These are phyloP conservation scores for Formica selysi DNA, from an alignment of 1,140 invertebrate genomes.

Conservation along the genomic window DNA sequence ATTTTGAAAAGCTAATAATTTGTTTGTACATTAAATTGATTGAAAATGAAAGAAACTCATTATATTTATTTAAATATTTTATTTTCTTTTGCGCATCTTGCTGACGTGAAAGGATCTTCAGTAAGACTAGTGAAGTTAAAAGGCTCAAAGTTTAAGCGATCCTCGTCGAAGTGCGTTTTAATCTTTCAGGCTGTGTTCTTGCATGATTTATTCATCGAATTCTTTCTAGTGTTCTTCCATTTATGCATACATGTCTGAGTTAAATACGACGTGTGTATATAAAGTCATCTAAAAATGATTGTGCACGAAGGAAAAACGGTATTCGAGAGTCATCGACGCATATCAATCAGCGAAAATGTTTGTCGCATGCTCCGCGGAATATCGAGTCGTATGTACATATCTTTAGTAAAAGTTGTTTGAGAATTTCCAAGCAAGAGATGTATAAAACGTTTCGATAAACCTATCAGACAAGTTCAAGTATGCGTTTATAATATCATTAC, in stretches of 20 bases:
- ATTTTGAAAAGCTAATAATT: background rate
- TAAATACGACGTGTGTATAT: background rate
- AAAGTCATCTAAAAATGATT: conserved; percentile 37
- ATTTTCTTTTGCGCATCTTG: background rate
- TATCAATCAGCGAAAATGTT: conserved; percentile 49
- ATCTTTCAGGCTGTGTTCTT: conserved; percentile 48
- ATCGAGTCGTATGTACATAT: conserved; percentile 14
- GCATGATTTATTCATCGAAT: conserved; percentile 64
- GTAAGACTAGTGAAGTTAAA: background rate
- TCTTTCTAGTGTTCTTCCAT: conserved; percentile 44
- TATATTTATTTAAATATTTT: too few species aligned
- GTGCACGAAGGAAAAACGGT: conserved; percentile 46
- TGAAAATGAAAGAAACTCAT: background rate
- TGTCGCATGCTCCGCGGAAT: conserved; percentile 42
- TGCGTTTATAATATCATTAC: background rate
- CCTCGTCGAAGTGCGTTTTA: conserved; percentile 53
- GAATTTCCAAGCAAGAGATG: conserved; percentile 23
- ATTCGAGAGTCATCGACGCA: conserved; percentile 50
- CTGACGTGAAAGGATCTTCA: background rate
- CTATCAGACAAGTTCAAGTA: background rate
- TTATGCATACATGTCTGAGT: conserved; percentile 9
- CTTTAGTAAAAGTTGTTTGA: conserved; percentile 28
- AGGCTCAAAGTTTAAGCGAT: conserved; percentile 41
- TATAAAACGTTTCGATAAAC: conserved; percentile 7
- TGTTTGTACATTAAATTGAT: background rate